Evolutionary conservation across 2,888 invertebrate genomes (phyloP), one percentile per base, ranked within the genome.

Genomic region (Acrobasis repandana): DNA sequence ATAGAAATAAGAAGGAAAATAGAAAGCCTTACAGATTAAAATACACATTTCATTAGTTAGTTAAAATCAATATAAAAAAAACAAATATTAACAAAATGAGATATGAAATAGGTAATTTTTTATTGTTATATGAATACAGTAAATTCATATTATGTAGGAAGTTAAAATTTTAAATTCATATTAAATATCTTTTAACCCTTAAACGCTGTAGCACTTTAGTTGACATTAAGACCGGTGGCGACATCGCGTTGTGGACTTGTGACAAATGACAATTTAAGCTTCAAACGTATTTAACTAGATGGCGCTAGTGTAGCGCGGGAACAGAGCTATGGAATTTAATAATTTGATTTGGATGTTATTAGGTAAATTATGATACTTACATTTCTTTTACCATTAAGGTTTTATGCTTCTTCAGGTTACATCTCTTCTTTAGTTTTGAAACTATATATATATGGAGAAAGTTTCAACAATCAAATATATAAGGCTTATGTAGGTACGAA

Each of bases 201-300:
- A 43, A 50, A 50, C 28, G n/a, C 28, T 11, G n/a, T 14, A 50
- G 28, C 1, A 10, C 43, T 34, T 38, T 9, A 10, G 3, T 36
- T 11, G 3, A 11, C 15, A 9, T 34, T 18, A 68, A 57, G 68
- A 74, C 66, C 60, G 65, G 80, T 85, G 85, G 92, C 92, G 92
- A 90, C 92, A 90, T 90, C 92, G 80, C 72, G 81, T 78, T 83
- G 86, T 38, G 20, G 38, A 20, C 38, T 18, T 20, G 14, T 73
- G 79, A 83, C 82, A 82, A 76, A 71, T 79, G 90, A 91, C 90
- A 92, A 77, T 75, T 79, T 66, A 54, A 68, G 82, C 82, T 90
- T 85, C 83, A 18, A 14, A 28, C 59, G 14, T 15, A 15, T 54
- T 56, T 46, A 58, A 69, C 80, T 82, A 92, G 91, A 89, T 92